A percentile compares a stretch with the other conserved stretches of the same genome.
Conservation (phyloP, 2,797 vertebrate genomes). For the Eulemur rubriventer region DNA sequence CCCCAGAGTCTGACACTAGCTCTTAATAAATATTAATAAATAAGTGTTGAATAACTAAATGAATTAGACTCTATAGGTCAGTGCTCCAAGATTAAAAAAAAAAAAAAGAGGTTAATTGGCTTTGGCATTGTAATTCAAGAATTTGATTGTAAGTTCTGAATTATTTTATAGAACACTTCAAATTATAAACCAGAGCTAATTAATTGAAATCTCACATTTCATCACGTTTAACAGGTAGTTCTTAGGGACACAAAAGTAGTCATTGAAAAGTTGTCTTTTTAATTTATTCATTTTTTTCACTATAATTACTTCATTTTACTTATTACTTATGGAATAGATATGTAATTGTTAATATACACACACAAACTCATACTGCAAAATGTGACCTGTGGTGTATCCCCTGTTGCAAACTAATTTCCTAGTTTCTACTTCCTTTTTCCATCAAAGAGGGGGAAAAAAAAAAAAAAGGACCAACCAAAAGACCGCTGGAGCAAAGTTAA, state of each 20-base stretch:
- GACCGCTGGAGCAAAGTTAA: neutral
- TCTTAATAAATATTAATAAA: constrained; percentile 44
- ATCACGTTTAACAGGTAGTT: neutral
- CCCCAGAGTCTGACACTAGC: neutral
- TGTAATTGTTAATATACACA: neutral
- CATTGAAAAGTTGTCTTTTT: constrained; percentile 9
- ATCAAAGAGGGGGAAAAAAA: neutral
- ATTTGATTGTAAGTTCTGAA: neutral
- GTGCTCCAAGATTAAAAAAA: neutral
- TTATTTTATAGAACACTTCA: neutral
- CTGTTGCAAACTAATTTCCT: neutral
- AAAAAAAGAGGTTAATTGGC: neutral
- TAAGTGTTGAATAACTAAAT: neutral
- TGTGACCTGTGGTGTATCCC: neutral
- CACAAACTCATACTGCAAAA: neutral
- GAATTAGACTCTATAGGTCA: neutral
- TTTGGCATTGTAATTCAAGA: neutral
- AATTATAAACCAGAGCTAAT: neutral
- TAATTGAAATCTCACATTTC: neutral
- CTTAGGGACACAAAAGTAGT: neutral
- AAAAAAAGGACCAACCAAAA: neutral
- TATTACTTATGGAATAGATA: neutral
- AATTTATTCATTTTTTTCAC: neutral
- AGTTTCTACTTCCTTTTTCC: neutral
- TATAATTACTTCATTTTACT: neutral